These are phyloP conservation scores for Chloroceryle amazona DNA, from an alignment of 2,797 vertebrate species.

Conservation along the genomic window DNA sequence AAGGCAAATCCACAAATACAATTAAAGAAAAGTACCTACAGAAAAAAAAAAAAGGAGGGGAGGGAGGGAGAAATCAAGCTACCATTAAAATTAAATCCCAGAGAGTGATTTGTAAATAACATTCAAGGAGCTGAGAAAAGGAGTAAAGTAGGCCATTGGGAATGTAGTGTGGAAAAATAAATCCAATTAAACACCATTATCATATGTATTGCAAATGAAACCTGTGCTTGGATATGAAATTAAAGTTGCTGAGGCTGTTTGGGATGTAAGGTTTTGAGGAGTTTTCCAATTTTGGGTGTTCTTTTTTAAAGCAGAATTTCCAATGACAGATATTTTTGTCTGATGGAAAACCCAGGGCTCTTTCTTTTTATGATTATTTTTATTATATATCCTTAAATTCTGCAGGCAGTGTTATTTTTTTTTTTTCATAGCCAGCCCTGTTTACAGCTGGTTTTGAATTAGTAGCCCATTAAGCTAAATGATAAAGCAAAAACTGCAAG, in stretches of 20 bases:
- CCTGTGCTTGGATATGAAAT: constrained; percentile 73
- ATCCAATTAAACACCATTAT: constrained; percentile 85
- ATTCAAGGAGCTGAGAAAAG: constrained; percentile 77
- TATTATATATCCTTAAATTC: constrained; percentile 57
- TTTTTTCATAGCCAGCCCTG: constrained; percentile 42
- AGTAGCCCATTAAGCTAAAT: constrained; percentile 65
- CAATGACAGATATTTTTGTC: constrained; percentile 50
- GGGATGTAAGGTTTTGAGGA: constrained; percentile 56
- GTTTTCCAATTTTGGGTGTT: constrained; percentile 19
- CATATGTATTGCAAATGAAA: constrained; percentile 71
- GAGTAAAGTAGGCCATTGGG: constrained; percentile 77
- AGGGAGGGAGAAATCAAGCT: constrained; percentile 72
- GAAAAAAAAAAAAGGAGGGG: not conserved
- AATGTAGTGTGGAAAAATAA: constrained; percentile 77
- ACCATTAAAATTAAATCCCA: constrained; percentile 83
- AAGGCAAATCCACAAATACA: constrained; percentile 82
- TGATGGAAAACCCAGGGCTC: constrained; percentile 50
- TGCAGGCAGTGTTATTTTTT: constrained; percentile 7
- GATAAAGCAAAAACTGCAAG: constrained; percentile 58
- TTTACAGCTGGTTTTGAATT: constrained; percentile 60
- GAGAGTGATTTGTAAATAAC: constrained; percentile 83
- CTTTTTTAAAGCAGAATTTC: constrained; percentile 30
- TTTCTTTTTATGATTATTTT: constrained; percentile 57
- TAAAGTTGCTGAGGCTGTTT: constrained; percentile 69
- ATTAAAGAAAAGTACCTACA: constrained; percentile 78